Base-by-base conservation (phyloP, 37 sponge, comb jelly and placozoan genomes). In the Bolinopsis microptera region DNA sequence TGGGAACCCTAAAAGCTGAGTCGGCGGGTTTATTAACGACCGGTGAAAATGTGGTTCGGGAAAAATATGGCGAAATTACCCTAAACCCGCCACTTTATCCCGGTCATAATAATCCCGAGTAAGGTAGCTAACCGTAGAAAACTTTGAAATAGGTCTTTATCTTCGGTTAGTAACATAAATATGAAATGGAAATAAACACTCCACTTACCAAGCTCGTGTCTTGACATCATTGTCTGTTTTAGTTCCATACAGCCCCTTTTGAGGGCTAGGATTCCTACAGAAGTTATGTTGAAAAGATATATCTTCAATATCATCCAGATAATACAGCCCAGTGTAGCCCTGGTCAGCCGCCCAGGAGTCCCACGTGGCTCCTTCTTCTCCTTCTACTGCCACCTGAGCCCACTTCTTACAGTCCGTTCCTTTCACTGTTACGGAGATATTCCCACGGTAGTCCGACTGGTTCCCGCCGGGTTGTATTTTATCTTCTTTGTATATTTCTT, bases 211-310 rank as follows among this genome's bases (percentile, higher is more conserved):
- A 24, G 90, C 90, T 39, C 90, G 90, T 22, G 3, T 38, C 30
- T 41, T 39, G 48, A 86, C 90, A 40, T 40, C 90, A 28, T 28
- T 9, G 23, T 86, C 90, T 24, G 41, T 27, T n/a, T 39, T 30
- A 18, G 61, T 86, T 13, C 90, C 90, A 39, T 86, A 86, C 25
- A 86, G 22, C 3, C 90, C 90, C 25, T 36, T n/a, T 3, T 35
- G 25, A 41, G 90, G 90, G 26, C 61, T 41, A 0, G 90, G 90
- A 41, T 86, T 86, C 90, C 90, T 2, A 38, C 90, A 86, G 90
- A 86, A 86, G 27, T 0, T 41, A 38, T 86, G 41, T 23, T 28
- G 1, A 3, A 39, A 28, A 1, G 22, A 34, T 26, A 70, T 26
- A 2, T 28, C 30, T n/a, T 70, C 74, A 3, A 1, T 1, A 35